Percentiles rank a stretch among this genome's conserved stretches.
Evolutionary conservation across 2,797 vertebrate genomes (phyloP).

Genomic region (Argya squamiceps): DNA sequence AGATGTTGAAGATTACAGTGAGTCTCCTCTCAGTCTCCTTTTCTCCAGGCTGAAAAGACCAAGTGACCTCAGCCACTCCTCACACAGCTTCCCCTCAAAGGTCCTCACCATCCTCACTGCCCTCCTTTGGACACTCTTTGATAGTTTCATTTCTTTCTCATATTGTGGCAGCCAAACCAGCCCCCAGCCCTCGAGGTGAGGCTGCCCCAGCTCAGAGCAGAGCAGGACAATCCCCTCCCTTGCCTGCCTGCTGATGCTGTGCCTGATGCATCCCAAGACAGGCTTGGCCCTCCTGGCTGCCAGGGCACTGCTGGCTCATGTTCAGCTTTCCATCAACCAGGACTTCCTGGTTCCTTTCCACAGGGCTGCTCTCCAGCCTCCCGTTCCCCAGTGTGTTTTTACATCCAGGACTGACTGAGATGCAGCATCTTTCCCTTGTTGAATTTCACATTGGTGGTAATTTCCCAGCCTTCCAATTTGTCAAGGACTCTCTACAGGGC

Average conservation of each 20-base stretch:
- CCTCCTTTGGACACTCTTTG: neutral
- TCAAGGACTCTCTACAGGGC: neutral
- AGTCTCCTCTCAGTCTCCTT: neutral
- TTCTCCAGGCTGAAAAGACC: neutral
- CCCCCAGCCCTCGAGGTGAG: neutral
- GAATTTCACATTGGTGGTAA: neutral
- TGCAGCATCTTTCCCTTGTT: neutral
- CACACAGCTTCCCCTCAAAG: accelerated
- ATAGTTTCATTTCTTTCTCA: neutral
- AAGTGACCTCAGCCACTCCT: neutral
- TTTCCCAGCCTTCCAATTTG: neutral
- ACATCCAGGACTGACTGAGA: neutral
- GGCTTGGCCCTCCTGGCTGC: neutral
- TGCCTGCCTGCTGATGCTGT: accelerated
- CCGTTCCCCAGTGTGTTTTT: neutral
- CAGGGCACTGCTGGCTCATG: neutral
- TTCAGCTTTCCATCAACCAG: accelerated
- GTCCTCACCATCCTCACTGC: accelerated
- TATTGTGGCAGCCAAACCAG: accelerated
- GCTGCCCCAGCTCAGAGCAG: neutral
- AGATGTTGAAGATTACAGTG: too few species aligned
- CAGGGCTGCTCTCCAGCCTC: neutral
- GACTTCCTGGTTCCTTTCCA: neutral
- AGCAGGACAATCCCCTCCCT: neutral
- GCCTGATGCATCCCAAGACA: neutral